These are phyloP conservation scores for Apamea crenata DNA, from an alignment of 2,888 invertebrate species.

Conservation along the genomic window DNA sequence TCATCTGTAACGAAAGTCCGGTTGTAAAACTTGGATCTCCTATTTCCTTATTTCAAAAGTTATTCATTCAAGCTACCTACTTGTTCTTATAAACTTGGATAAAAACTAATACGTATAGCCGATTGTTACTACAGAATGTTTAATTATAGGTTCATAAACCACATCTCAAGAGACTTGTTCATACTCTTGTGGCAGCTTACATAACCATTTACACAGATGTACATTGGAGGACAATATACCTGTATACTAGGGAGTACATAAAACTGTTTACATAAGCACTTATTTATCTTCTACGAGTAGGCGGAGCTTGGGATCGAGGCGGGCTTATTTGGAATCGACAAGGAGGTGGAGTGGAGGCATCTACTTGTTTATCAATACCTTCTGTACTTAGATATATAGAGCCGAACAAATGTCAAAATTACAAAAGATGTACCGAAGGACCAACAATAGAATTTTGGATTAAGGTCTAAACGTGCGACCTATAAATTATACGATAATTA, in stretches of 20 bases:
- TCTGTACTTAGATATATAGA: slow-evolving; percentile 28
- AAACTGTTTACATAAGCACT: slow-evolving; percentile 84
- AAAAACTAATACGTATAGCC: neutral
- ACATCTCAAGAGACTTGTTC: slow-evolving; percentile 22
- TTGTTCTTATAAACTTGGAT: slow-evolving; percentile 8
- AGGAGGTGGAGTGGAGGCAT: slow-evolving; percentile 86
- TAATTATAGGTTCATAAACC: slow-evolving; percentile 28
- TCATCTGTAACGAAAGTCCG: slow-evolving; percentile 46
- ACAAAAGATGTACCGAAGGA: neutral
- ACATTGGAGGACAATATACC: slow-evolving; percentile 73
- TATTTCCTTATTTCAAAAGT: neutral
- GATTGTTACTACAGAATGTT: slow-evolving; percentile 7
- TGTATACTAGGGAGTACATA: slow-evolving; percentile 80
- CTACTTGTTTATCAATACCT: slow-evolving; percentile 83
- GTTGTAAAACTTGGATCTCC: slow-evolving; percentile 2
- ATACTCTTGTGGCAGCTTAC: slow-evolving; percentile 52
- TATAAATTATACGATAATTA: slow-evolving; percentile 33
- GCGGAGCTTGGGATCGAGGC: slow-evolving; percentile 88
- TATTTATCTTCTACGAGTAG: slow-evolving; percentile 87
- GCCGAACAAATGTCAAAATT: slow-evolving; percentile 20
- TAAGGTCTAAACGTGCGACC: slow-evolving; percentile 7
- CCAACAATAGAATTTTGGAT: neutral
- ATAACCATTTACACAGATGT: slow-evolving; percentile 56
- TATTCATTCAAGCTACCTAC: neutral
- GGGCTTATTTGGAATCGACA: slow-evolving; percentile 89